phyloP scores from a whole-genome alignment of 2,888 invertebrate species.

The Hydrotaea cyrtoneurina region DNA sequence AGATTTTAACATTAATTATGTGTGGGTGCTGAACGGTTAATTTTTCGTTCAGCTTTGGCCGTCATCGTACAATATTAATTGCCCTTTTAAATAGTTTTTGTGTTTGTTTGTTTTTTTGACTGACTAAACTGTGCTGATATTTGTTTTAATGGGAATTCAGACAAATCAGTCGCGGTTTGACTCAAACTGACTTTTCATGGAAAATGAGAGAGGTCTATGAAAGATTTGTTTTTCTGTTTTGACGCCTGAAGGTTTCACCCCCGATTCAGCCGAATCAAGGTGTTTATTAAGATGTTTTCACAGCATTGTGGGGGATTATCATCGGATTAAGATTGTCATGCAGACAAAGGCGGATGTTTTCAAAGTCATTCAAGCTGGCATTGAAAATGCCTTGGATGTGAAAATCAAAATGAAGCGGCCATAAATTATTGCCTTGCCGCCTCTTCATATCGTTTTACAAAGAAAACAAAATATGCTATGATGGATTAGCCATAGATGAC shows the following conservation, averaged over 20 bases:
- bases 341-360: constrained; percentile 8
- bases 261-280: background rate
- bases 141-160: constrained; percentile 22
- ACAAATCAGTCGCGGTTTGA: background rate
- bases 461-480: background rate
- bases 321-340: constrained; percentile 6
- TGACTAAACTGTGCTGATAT: background rate
- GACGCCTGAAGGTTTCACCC: background rate
- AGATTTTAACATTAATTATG: constrained; percentile 46
- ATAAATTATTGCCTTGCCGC: no score
- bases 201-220: no score
- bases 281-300: background rate
- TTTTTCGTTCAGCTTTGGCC: constrained; percentile 22
- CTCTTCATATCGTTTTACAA: background rate
- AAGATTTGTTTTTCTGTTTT: background rate
- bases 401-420: background rate
- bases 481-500: constrained; percentile 19
- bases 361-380: constrained; percentile 8
- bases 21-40: background rate
- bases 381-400: constrained; percentile 2
- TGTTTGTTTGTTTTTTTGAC: background rate
- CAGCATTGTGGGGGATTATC: background rate
- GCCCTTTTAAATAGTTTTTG: background rate
- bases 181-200: no score
- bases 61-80: constrained; percentile 21